Conservation (phyloP, 2,888 invertebrate species). For the Apamea monoglypha region DNA sequence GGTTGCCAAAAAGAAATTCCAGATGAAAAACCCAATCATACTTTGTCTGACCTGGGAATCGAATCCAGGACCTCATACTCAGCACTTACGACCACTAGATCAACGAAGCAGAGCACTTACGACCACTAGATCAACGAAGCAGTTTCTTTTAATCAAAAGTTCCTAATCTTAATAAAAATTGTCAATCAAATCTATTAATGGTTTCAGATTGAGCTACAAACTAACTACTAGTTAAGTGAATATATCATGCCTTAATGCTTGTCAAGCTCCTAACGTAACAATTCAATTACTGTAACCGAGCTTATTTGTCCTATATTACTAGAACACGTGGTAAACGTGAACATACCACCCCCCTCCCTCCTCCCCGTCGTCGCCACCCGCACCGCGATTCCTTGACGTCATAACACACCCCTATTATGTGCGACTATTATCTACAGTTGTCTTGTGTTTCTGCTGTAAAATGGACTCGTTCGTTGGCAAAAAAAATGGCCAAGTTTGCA, state of each 20-base stretch:
- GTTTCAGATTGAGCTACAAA: neutral
- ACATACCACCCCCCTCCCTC: neutral
- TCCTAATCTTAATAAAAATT: neutral
- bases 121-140: no score
- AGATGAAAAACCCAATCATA: no score
- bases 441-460: slow-evolving; percentile 35
- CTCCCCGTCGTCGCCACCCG: slow-evolving; percentile 11
- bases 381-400: slow-evolving; percentile 43
- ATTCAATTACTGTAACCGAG: slow-evolving; percentile 38
- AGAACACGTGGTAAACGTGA: slow-evolving; percentile 22
- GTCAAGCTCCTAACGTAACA: slow-evolving; percentile 27
- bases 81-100: no score
- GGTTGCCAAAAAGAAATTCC: no score
- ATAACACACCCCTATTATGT: slow-evolving; percentile 45
- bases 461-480: slow-evolving; percentile 9
- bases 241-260: slow-evolving; percentile 16
- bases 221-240: neutral
- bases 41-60: no score
- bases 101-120: no score
- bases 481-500: neutral
- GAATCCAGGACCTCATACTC: no score
- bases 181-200: neutral
- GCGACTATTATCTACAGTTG: slow-evolving; percentile 31
- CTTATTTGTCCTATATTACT: slow-evolving; percentile 23
- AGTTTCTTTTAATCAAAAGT: neutral